These are phyloP conservation scores for Coelogynopora nodosa DNA, from an alignment of 2,888 invertebrate species.

Conservation along the genomic window DNA sequence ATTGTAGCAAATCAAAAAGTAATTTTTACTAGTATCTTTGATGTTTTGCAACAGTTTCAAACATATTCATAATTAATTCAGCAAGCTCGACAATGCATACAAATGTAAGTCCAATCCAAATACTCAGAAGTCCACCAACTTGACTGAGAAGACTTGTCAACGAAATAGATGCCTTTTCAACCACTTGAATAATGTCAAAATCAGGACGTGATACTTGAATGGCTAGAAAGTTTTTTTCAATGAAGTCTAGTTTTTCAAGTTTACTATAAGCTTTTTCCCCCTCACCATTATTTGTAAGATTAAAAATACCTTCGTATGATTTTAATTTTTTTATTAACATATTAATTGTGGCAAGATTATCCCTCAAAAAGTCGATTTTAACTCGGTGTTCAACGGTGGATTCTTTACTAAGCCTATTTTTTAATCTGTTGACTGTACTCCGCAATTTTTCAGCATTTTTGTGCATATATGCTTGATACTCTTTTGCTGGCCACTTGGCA, in stretches of 20 bases:
- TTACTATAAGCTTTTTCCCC: not conserved
- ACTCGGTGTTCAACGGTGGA: not conserved
- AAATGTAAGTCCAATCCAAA: conserved; percentile 46
- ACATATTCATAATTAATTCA: conserved; percentile 39
- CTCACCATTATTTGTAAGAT: not conserved
- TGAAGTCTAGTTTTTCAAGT: conserved; percentile 36
- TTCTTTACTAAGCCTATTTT: too few relatives aligned
- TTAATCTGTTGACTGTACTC: too few relatives aligned
- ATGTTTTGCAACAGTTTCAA: not conserved
- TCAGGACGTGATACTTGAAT: conserved; percentile 40
- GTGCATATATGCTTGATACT: conserved; percentile 22
- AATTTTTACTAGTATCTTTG: not conserved
- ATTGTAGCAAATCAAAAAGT: too few relatives aligned
- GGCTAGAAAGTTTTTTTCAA: conserved; percentile 42
- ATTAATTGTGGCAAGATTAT: not conserved
- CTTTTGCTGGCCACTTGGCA: conserved; percentile 41
- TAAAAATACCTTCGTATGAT: not conserved
- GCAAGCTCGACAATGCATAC: conserved; percentile 45
- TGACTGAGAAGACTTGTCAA: conserved; percentile 46
- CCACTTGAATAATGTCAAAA: conserved; percentile 43
- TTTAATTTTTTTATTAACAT: not conserved
- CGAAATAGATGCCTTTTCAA: conserved; percentile 43
- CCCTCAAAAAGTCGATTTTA: not conserved
- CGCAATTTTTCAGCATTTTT: not conserved
- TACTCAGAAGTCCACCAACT: conserved; percentile 44